Conservation (phyloP, 2,888 invertebrate species). For the Lomographa bimaculata region DNA sequence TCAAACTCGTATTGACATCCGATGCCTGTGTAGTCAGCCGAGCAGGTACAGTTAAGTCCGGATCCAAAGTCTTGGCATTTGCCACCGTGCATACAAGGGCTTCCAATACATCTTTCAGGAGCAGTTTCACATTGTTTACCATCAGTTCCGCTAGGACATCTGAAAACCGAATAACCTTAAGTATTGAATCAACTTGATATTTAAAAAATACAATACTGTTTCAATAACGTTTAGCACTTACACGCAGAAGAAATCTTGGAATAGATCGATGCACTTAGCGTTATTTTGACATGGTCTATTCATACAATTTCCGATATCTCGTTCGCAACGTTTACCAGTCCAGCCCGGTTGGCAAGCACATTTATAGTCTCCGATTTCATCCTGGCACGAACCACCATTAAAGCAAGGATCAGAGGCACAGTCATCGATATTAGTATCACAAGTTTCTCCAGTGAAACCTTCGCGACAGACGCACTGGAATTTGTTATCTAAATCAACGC, state of each 20-base stretch:
- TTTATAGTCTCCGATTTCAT: slow-evolving; percentile 92
- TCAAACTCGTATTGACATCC: slow-evolving; percentile 98
- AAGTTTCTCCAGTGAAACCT: slow-evolving; percentile 93
- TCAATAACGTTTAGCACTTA: too few species aligned
- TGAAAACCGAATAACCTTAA: slow-evolving; percentile 52
- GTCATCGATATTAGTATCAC: slow-evolving; percentile 94
- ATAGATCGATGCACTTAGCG: slow-evolving; percentile 94
- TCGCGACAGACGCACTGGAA: slow-evolving; percentile 94
- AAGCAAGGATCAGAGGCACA: slow-evolving; percentile 93
- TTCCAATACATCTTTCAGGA: slow-evolving; percentile 96
- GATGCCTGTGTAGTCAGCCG: slow-evolving; percentile 92
- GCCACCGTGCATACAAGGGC: slow-evolving; percentile 98
- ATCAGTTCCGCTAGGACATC: slow-evolving; percentile 97
- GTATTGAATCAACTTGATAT: too few species aligned
- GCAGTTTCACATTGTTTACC: slow-evolving; percentile 98
- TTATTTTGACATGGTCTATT: slow-evolving; percentile 96
- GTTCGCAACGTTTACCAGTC: slow-evolving; percentile 93
- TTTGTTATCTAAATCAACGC: slow-evolving; percentile 94
- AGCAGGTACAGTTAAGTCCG: slow-evolving; percentile 96
- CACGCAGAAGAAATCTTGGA: slow-evolving; percentile 96
- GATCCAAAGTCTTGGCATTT: slow-evolving; percentile 98
- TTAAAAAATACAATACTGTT: too few species aligned
- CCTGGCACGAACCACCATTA: slow-evolving; percentile 94
- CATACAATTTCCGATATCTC: slow-evolving; percentile 93
- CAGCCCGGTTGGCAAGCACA: slow-evolving; percentile 94